These are phyloP conservation scores for Dexiosoma caninum DNA, from an alignment of 2,888 invertebrate genomes.

Conservation along the genomic window DNA sequence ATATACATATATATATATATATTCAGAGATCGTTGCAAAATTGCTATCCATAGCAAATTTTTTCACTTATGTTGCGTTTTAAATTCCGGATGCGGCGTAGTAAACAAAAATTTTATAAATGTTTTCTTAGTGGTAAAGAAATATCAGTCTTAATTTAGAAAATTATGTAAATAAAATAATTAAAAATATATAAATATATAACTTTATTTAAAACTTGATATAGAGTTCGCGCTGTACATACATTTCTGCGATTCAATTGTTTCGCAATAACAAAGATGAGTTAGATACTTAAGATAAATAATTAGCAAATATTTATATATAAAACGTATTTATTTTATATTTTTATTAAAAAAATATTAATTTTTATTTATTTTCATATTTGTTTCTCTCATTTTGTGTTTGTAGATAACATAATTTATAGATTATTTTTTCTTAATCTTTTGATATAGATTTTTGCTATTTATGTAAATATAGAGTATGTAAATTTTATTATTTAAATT, in stretches of 20 bases:
- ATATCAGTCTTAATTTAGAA: too few species aligned
- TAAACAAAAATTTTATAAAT: too few species aligned
- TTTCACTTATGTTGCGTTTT: too few species aligned
- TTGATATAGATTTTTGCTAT: slow-evolving; percentile 52
- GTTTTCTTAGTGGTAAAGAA: too few species aligned
- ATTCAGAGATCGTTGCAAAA: too few species aligned
- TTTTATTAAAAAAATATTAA: slow-evolving; percentile 52
- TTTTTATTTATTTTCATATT: slow-evolving; percentile 60
- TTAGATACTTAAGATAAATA: slow-evolving; percentile 39
- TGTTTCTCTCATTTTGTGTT: slow-evolving; percentile 58
- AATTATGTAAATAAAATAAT: not conserved
- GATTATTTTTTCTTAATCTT: slow-evolving; percentile 18
- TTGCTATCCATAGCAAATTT: too few species aligned
- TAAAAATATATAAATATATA: not conserved
- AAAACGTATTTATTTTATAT: slow-evolving; percentile 56
- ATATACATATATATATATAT: too few species aligned
- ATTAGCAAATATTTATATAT: slow-evolving; percentile 55
- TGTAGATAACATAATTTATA: slow-evolving; percentile 50
- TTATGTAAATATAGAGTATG: slow-evolving; percentile 60
- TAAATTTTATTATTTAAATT: slow-evolving; percentile 65
- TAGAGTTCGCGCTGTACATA: not conserved
- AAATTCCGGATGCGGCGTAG: too few species aligned
- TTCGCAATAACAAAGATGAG: slow-evolving; percentile 42
- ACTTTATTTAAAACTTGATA: not conserved
- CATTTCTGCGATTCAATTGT: slow-evolving; percentile 10